Base-by-base conservation (phyloP, 1,140 invertebrate genomes). In the Metaphire vulgaris region DNA sequence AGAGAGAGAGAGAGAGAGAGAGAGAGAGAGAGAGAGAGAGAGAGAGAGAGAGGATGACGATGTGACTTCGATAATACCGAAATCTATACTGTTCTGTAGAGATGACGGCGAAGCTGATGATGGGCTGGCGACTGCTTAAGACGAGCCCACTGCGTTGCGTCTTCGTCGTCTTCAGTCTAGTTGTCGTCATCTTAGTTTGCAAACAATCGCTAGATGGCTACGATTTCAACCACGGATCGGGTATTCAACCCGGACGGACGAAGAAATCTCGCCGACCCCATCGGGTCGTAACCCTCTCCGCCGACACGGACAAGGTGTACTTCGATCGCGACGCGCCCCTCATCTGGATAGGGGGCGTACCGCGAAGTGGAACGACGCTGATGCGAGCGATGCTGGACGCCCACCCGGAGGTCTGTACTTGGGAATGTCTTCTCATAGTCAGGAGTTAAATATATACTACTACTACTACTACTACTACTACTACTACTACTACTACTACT, bases 351-450 rank as follows among this genome's bases (percentile, higher is more conserved):
- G 96, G 95, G 34, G 96, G 96, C 16, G 93, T 98, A 80, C 96
- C 96, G 32, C 89, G 96, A 79, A 96, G 94, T 56, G 96, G 96
- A 30, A 98, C 96, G 1, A 98, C 96, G 68, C 89, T 98, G 75
- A 94, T 97, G 91, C 89, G 96, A 83, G 96, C 96, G 75, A 96
- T 99, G 92, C 87, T 99, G 72, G 97, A 99, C 87, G 96, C 96
- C 34, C 96, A 99, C 89, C 93, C 94, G 29, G 92, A 94, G 86
- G 92, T 98, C 81, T 91, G 95, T 87, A 98, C 96, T 87, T 96
- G 96, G 2, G 95, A 97, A 87, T n/a, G n/a, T n/a, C n/a, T n/a
- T n/a, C n/a, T n/a, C n/a, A n/a, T n/a, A n/a, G n/a, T n/a, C n/a
- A n/a, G n/a, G n/a, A n/a, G n/a, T n/a, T n/a, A n/a, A n/a, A n/a